Evolutionary conservation across 2,888 invertebrate species (phyloP).

Genomic region (Parascotia fuliginaria): DNA sequence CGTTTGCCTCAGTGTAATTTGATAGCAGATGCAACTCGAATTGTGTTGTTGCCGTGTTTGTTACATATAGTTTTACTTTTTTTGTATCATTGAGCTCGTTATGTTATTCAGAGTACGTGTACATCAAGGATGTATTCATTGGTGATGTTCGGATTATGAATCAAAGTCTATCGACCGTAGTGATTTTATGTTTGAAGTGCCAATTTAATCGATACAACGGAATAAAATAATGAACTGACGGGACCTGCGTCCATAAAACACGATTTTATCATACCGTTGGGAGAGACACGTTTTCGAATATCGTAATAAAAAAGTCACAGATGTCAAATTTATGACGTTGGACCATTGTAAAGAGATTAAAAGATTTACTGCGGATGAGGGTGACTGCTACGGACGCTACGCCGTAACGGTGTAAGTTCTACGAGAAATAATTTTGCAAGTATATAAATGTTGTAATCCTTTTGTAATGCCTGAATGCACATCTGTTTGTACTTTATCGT

Average conservation of each 20-base stretch:
- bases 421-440: constrained; percentile 60
- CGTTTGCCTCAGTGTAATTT: constrained; percentile 45
- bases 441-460: constrained; percentile 64
- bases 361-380: constrained; percentile 79
- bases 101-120: background rate
- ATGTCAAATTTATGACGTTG: constrained; percentile 84
- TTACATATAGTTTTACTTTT: too few relatives aligned
- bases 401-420: constrained; percentile 50
- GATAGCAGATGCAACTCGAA: constrained; percentile 47
- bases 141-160: constrained; percentile 26
- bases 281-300: constrained; percentile 83
- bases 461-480: constrained; percentile 47
- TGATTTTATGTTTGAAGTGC: constrained; percentile 51
- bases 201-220: constrained; percentile 76
- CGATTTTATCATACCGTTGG: constrained; percentile 83
- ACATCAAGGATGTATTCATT: constrained; percentile 18
- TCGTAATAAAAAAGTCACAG: constrained; percentile 85
- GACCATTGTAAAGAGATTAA: constrained; percentile 85
- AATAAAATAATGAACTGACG: constrained; percentile 82
- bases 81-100: too few relatives aligned
- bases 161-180: constrained; percentile 34
- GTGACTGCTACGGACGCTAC: constrained; percentile 53
- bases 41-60: constrained; percentile 10
- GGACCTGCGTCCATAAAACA: constrained; percentile 77
- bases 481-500: constrained; percentile 20